Percentiles rank a stretch among this genome's conserved stretches.
phyloP scores from a whole-genome alignment of 2,113 vertebrate species.

The Dicaeum eximium region DNA sequence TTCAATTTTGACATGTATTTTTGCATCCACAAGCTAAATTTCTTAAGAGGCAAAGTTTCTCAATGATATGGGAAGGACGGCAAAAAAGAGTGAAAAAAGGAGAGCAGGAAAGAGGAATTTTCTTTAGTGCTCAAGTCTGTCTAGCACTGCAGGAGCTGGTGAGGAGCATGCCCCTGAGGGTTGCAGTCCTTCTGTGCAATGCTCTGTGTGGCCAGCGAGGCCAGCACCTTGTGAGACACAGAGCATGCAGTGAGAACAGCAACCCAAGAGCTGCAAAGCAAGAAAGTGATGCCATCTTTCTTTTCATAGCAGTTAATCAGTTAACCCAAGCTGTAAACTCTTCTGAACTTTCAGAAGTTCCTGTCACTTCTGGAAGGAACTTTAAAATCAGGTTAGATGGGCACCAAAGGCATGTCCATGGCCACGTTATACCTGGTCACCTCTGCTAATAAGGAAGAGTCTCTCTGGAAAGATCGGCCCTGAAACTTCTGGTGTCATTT shows the following conservation, averaged over 20 bases:
- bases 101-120: background rate
- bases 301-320: background rate
- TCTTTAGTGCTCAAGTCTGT: background rate
- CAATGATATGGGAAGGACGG: background rate
- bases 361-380: background rate
- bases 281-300: background rate
- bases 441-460: background rate
- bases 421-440: background rate
- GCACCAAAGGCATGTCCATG: background rate
- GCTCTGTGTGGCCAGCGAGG: accelerated
- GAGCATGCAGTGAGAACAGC: background rate
- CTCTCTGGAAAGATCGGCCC: background rate
- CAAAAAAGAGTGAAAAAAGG: background rate
- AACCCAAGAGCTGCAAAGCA: background rate
- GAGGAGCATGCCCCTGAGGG: accelerated
- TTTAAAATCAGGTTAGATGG: background rate
- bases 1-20: background rate
- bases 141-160: background rate
- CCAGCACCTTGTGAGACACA: background rate
- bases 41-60: background rate
- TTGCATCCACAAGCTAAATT: background rate
- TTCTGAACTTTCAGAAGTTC: background rate
- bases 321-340: background rate
- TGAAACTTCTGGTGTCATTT: background rate
- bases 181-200: background rate